Base-by-base conservation (phyloP, 2,888 invertebrate species). In the Himalopsyche japonica region DNA sequence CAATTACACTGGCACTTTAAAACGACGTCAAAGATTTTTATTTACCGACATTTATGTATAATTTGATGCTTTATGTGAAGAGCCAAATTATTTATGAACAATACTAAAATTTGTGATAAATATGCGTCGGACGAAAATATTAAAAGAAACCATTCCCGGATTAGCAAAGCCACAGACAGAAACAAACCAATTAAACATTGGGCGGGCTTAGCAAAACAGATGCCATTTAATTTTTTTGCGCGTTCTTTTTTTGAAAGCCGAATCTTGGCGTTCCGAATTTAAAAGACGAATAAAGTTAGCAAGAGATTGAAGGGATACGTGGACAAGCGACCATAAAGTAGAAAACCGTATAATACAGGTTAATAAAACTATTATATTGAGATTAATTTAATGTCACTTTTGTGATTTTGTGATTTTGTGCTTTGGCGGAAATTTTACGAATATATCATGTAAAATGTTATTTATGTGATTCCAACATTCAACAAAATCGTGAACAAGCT, bases 131-230 rank as follows among this genome's bases (percentile, higher is more conserved):
- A 15, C 43, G 43, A 43, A 15, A 12, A 43, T 43, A 37, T 37
- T 7, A 37, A 49, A 57, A 57, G 24, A 57, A 57, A 6, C 24
- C 24, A 57, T 57, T 57, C 57, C 57, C 57, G 83, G 83, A 83
- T 83, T 83, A 83, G 79, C 80, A 57, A 80, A 80, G 83, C 47
- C 80, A 80, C 83, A 83, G 83, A 83, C 83, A 83, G 64, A 83
- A 83, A 83, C 80, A 83, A 83, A 83, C 76, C 83, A 80, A 83
- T 83, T 80, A 83, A 78, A 83, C 79, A 18, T 30, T 57, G 79
- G 82, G 78, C 78, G 79, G 78, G 82, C 3, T 79, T 79, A 64
- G 82, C 57, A 79, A 79, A 79, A 79, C 83, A 83, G 83, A 37
- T 83, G 83, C 83, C 57, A 80, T 57, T 20, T 24, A 57, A 57